These are phyloP conservation scores for Acipenser ruthenus DNA, from an alignment of 2,797 vertebrate genomes.

Conservation along the genomic window DNA sequence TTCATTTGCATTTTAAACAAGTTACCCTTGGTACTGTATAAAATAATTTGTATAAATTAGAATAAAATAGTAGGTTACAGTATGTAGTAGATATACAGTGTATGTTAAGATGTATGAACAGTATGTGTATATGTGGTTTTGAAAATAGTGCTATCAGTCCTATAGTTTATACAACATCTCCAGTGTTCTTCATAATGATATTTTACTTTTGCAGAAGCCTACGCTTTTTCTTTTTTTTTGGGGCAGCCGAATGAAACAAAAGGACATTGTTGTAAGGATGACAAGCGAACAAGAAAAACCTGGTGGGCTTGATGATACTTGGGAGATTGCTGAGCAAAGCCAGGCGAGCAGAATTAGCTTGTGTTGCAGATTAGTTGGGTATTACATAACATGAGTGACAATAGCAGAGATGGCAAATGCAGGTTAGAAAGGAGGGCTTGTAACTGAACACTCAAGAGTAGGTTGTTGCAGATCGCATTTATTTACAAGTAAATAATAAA, in stretches of 20 bases:
- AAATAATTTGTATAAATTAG: no score
- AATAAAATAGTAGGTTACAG: no score
- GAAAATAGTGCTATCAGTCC: no score
- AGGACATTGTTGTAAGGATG: conserved; percentile 4
- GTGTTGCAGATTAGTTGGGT: conserved; percentile 6
- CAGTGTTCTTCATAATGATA: no score
- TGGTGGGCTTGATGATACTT: background rate
- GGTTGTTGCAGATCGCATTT: conserved; percentile 8
- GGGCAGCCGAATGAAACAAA: background rate
- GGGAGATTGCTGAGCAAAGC: conserved; percentile 19
- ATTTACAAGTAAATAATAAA: conserved; percentile 29
- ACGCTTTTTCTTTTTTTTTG: no score
- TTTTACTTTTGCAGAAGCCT: no score
- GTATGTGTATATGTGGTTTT: no score
- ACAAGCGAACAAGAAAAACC: conserved; percentile 9
- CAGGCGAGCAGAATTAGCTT: conserved; percentile 15
- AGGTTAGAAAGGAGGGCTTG: conserved; percentile 35
- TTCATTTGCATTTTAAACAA: no score
- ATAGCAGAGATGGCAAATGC: conserved; percentile 23
- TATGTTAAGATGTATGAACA: no score
- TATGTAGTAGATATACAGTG: no score
- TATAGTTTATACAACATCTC: no score
- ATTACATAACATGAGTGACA: conserved; percentile 22
- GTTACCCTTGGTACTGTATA: no score
- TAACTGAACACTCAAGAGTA: conserved; percentile 39